phyloP scores from a whole-genome alignment of 2,888 invertebrate genomes.

The Zootermopsis nevadensis region DNA sequence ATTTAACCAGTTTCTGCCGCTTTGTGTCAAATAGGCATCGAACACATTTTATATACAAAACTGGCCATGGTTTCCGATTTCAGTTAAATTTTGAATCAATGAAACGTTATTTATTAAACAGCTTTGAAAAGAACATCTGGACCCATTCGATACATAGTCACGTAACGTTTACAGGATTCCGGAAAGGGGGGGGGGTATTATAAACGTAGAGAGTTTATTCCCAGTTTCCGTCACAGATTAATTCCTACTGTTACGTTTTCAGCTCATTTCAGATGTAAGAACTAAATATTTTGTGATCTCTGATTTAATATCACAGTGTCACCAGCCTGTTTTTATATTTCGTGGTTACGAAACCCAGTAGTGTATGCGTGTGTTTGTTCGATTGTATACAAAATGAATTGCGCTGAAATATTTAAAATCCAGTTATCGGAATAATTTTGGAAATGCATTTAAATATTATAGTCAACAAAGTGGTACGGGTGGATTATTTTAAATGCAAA shows the following conservation, averaged over 20 bases:
- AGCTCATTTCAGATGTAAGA: not conserved
- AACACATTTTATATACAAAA: not conserved
- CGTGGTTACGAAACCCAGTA: too few species aligned
- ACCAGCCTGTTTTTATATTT: too few species aligned
- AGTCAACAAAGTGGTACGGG: too few species aligned
- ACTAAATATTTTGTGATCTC: too few species aligned
- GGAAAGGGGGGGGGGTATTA: not conserved
- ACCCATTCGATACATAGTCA: not conserved
- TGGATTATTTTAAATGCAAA: too few species aligned
- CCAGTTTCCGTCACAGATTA: not conserved
- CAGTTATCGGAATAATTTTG: too few species aligned
- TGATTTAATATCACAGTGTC: too few species aligned
- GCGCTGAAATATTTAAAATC: too few species aligned
- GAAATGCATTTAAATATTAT: too few species aligned
- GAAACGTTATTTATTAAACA: not conserved
- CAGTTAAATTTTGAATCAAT: constrained; percentile 1
- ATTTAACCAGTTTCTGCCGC: not conserved
- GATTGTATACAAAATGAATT: too few species aligned
- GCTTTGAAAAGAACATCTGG: not conserved
- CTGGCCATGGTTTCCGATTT: not conserved
- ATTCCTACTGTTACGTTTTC: not conserved
- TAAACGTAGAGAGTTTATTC: not conserved
- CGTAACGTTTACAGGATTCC: not conserved
- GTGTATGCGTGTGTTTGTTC: too few species aligned
- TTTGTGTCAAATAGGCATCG: not conserved